Evolutionary conservation across 2,888 invertebrate genomes (phyloP).

Genomic region (Megamerina dolium): DNA sequence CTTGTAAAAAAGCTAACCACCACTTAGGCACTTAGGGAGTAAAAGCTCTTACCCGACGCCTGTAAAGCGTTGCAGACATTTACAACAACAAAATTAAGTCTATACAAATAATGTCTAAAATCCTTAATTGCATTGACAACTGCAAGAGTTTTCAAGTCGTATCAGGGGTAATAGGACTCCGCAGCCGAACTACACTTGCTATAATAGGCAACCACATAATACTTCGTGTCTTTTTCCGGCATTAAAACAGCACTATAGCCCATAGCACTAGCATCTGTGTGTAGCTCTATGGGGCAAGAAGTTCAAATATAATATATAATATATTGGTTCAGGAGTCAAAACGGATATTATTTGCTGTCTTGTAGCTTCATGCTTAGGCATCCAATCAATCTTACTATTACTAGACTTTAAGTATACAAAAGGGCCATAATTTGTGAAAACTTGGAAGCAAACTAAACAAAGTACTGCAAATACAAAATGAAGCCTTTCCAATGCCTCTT

Average conservation of each 20-base stretch:
- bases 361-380: constrained; percentile 7
- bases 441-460: constrained; percentile 6
- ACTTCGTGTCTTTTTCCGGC: constrained; percentile 4
- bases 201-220: no score
- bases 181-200: no score
- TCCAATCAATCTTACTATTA: constrained; percentile 1
- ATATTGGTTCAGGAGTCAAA: constrained; percentile 17
- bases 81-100: no score
- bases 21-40: no score
- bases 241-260: constrained; percentile 7
- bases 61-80: no score
- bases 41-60: no score
- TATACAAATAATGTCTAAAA: no score
- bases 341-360: constrained; percentile 10
- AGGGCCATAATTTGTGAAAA: constrained; percentile 12
- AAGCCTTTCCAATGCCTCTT: constrained; percentile 14
- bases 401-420: constrained; percentile 7
- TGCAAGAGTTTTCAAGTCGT: background rate
- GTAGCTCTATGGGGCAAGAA: constrained; percentile 18
- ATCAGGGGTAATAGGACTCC: background rate
- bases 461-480: constrained; percentile 10
- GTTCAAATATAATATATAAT: constrained; percentile 21
- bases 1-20: no score
- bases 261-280: constrained; percentile 17
- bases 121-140: no score